Evolutionary conservation across 1,140 invertebrate genomes (phyloP).

Genomic region (Pseudomyrmex dendroicus): DNA sequence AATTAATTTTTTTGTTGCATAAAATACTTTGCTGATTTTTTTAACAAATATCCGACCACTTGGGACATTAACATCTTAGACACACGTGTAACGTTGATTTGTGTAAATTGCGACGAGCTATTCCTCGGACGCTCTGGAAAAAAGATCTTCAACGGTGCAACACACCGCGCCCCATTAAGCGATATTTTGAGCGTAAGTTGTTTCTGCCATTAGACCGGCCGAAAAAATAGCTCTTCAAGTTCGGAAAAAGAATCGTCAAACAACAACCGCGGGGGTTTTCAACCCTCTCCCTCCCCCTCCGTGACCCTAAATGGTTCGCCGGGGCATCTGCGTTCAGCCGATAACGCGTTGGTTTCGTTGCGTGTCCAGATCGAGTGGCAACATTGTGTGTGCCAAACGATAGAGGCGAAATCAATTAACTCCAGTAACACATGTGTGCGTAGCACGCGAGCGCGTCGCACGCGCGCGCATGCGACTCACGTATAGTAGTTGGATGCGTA

Average conservation of each 20-base stretch:
- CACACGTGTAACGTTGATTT: too few relatives aligned
- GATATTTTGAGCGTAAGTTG: background rate
- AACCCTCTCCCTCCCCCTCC: background rate
- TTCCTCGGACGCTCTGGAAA: too few relatives aligned
- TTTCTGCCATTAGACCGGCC: background rate
- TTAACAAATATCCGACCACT: too few relatives aligned
- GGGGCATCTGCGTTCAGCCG: slow-evolving; percentile 35
- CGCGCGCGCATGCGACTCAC: background rate
- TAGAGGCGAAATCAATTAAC: slow-evolving; percentile 81
- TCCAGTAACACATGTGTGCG: slow-evolving; percentile 64
- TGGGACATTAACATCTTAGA: too few relatives aligned
- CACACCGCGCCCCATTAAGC: background rate
- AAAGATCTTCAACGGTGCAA: too few relatives aligned
- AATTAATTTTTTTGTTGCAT: too few relatives aligned
- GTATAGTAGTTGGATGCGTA: slow-evolving; percentile 37
- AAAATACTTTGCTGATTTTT: too few relatives aligned
- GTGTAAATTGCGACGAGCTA: too few relatives aligned
- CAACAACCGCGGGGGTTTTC: background rate
- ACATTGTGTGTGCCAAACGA: slow-evolving; percentile 62
- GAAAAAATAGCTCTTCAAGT: background rate
- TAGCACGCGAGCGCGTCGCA: slow-evolving; percentile 52
- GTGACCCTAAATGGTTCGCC: background rate
- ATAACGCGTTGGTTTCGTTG: slow-evolving; percentile 71
- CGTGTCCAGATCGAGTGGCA: slow-evolving; percentile 62
- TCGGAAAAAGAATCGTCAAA: background rate